Evolutionary conservation across 2,888 invertebrate species (phyloP).

Genomic region (Agrochola lychnidis): DNA sequence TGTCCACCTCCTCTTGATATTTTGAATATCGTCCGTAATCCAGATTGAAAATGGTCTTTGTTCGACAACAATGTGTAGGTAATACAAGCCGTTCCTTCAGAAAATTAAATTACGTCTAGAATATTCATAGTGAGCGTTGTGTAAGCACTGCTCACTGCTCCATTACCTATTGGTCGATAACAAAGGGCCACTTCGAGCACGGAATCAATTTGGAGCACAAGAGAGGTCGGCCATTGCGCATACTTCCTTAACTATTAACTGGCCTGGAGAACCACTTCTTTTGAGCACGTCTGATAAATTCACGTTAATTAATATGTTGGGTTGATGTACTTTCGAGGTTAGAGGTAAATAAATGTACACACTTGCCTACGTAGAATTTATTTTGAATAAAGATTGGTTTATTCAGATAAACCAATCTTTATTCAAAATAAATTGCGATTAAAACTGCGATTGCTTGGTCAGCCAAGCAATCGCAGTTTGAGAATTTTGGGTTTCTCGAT

Average conservation of each 20-base stretch:
- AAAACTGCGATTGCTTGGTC: no score
- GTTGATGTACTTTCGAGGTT: constrained; percentile 16
- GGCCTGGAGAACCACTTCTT: constrained; percentile 60
- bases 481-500: no score
- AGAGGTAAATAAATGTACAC: constrained; percentile 11
- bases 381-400: no score
- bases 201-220: constrained; percentile 75
- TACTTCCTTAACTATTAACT: constrained; percentile 73
- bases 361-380: background rate
- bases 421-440: no score
- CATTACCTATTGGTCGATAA: constrained; percentile 72
- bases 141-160: constrained; percentile 68
- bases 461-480: no score
- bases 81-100: constrained; percentile 47
- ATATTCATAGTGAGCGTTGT: constrained; percentile 74
- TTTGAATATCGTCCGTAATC: constrained; percentile 18
- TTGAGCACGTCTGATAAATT: constrained; percentile 56
- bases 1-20: background rate
- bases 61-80: constrained; percentile 44
- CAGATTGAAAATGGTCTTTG: constrained; percentile 33
- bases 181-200: constrained; percentile 69
- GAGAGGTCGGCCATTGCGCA: constrained; percentile 68
- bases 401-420: no score
- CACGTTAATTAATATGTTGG: constrained; percentile 52
- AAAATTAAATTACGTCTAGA: constrained; percentile 71